A percentile compares a stretch with the other conserved stretches of the same genome.
Evolutionary conservation across 2,797 vertebrate species (phyloP).

Genomic region (Pseudocheirus occidentalis): DNA sequence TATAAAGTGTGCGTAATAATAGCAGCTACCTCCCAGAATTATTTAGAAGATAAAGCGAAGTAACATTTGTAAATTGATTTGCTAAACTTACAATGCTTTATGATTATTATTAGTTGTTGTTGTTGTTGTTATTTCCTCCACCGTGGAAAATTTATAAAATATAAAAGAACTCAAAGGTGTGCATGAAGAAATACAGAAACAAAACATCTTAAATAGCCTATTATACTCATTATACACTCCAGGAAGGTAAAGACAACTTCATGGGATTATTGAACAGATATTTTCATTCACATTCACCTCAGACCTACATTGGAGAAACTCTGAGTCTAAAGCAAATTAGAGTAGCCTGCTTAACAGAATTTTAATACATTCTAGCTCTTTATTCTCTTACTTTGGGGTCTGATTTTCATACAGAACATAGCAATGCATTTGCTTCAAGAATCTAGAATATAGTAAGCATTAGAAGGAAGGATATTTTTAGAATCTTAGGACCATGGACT

Average conservation of each 20-base stretch:
- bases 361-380: background rate
- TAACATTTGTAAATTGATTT: background rate
- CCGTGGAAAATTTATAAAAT: background rate
- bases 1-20: background rate
- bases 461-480: background rate
- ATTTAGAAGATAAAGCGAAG: background rate
- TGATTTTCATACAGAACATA: background rate
- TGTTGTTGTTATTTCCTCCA: background rate
- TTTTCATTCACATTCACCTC: background rate
- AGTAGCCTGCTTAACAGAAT: fast-evolving
- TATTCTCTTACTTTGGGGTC: background rate
- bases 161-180: background rate
- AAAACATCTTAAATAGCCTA: background rate
- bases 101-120: background rate
- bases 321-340: background rate
- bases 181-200: background rate
- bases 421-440: background rate
- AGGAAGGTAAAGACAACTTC: background rate
- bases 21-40: background rate
- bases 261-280: background rate
- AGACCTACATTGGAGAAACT: background rate
- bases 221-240: background rate
- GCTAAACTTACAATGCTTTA: background rate
- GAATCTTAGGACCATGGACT: background rate
- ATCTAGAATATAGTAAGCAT: background rate